phyloP scores from a whole-genome alignment of 2,888 invertebrate genomes.

The Tachystola acroxantha region DNA sequence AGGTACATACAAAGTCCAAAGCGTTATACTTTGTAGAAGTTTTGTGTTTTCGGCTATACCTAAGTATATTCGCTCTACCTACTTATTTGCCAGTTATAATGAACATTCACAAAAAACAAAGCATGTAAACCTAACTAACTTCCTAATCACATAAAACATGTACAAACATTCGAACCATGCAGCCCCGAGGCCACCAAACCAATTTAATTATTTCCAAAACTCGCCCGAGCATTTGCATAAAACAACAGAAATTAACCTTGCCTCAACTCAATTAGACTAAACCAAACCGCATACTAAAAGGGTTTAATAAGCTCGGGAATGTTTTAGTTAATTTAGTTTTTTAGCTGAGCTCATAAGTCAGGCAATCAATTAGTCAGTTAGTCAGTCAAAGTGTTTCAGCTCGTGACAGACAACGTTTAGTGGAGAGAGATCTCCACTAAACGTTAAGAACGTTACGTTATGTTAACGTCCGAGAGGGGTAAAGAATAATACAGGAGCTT shows the following conservation, averaged over 20 bases:
- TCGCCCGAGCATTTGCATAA: slow-evolving; percentile 66
- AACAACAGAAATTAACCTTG: slow-evolving; percentile 70
- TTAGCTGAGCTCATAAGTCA: slow-evolving; percentile 56
- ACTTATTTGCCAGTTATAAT: slow-evolving; percentile 4
- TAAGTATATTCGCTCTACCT: too few relatives aligned
- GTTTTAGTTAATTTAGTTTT: slow-evolving; percentile 8
- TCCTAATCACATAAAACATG: slow-evolving; percentile 65
- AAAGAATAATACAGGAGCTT: too few relatives aligned
- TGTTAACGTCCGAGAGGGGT: too few relatives aligned
- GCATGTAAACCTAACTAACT: slow-evolving; percentile 21
- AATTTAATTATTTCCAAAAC: slow-evolving; percentile 71
- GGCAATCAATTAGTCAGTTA: slow-evolving; percentile 57
- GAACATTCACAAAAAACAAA: slow-evolving; percentile 8
- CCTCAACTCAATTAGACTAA: slow-evolving; percentile 67
- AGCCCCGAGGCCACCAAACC: slow-evolving; percentile 51
- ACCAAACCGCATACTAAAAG: slow-evolving; percentile 67
- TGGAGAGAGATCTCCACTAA: neutral
- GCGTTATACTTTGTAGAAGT: too few relatives aligned
- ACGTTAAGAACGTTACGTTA: too few relatives aligned
- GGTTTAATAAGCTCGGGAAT: slow-evolving; percentile 55
- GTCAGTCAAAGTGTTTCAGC: slow-evolving; percentile 40
- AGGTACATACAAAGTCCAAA: too few relatives aligned
- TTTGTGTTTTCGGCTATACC: too few relatives aligned
- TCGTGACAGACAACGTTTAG: slow-evolving; percentile 27
- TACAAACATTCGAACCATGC: slow-evolving; percentile 48